These are phyloP conservation scores for Lethrus apterus DNA, from an alignment of 1,140 invertebrate species.

Conservation along the genomic window DNA sequence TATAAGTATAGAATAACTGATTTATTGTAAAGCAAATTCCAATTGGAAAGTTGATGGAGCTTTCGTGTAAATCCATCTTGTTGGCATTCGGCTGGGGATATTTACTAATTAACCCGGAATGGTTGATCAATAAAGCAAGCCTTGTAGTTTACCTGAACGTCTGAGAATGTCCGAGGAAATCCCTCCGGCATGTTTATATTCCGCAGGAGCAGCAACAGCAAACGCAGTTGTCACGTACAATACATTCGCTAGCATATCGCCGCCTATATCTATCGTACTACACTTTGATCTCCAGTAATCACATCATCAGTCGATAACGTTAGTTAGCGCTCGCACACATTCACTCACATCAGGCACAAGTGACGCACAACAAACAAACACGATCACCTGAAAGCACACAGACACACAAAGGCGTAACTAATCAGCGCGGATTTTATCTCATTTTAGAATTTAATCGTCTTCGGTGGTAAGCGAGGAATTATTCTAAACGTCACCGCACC, in stretches of 20 bases:
- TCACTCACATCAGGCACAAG: constrained; percentile 5
- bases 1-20: too few species aligned
- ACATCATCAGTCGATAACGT: constrained; percentile 23
- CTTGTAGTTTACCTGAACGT: constrained; percentile 26
- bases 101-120: too few species aligned
- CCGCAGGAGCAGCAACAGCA: constrained; percentile 23
- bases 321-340: constrained; percentile 11
- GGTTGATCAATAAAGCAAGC: too few species aligned
- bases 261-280: constrained; percentile 24
- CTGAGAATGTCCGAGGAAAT: constrained; percentile 31
- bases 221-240: constrained; percentile 33
- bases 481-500: constrained; percentile 3
- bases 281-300: constrained; percentile 29
- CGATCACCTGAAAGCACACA: background rate
- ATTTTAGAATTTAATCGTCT: too few species aligned
- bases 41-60: too few species aligned
- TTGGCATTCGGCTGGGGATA: too few species aligned
- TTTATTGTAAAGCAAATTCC: too few species aligned
- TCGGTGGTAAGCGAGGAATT: too few species aligned
- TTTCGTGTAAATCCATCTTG: too few species aligned
- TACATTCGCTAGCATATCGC: constrained; percentile 32
- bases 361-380: background rate
- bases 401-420: background rate
- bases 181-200: constrained; percentile 33
- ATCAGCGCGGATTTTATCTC: constrained; percentile 1